A percentile compares a stretch with the other conserved stretches of the same genome.
phyloP scores from a whole-genome alignment of 30 jellyfish, hydroid and myxozoan genomes.

The Nemopilema nomurai region DNA sequence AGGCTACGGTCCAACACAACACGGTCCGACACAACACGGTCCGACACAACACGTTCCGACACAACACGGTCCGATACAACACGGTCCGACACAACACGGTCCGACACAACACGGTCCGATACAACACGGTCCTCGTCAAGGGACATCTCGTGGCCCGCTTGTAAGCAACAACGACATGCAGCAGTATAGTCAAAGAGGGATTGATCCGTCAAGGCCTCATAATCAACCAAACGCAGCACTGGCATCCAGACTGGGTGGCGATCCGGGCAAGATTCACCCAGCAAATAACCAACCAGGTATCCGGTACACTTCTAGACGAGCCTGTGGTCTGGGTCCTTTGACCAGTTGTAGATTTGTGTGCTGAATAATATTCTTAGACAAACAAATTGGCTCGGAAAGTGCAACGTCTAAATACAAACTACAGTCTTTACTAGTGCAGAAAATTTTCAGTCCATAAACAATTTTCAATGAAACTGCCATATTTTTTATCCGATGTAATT shows the following conservation, averaged over 20 bases:
- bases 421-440: too few relatives aligned
- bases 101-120: slow-evolving; percentile 25
- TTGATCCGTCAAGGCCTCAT: slow-evolving; percentile 38
- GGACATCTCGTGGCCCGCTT: slow-evolving; percentile 13
- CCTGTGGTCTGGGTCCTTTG: too few relatives aligned
- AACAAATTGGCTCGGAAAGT: too few relatives aligned
- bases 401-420: too few relatives aligned
- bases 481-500: too few relatives aligned
- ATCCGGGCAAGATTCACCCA: slow-evolving; percentile 9
- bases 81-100: too few relatives aligned
- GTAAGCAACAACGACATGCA: slow-evolving; percentile 5
- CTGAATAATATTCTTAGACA: too few relatives aligned
- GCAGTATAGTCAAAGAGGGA: slow-evolving; percentile 30
- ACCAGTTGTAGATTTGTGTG: too few relatives aligned
- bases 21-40: too few relatives aligned
- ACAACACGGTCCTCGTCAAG: slow-evolving; percentile 35
- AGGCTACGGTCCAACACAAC: slow-evolving; percentile 41
- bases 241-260: background rate
- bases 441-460: background rate
- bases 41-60: too few relatives aligned
- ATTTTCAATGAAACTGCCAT: background rate
- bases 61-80: too few relatives aligned
- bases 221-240: slow-evolving; percentile 30
- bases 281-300: slow-evolving; percentile 1
- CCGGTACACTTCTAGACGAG: background rate